These are phyloP conservation scores for Aleiodes testaceus DNA, from an alignment of 2,888 invertebrate genomes.

Conservation along the genomic window DNA sequence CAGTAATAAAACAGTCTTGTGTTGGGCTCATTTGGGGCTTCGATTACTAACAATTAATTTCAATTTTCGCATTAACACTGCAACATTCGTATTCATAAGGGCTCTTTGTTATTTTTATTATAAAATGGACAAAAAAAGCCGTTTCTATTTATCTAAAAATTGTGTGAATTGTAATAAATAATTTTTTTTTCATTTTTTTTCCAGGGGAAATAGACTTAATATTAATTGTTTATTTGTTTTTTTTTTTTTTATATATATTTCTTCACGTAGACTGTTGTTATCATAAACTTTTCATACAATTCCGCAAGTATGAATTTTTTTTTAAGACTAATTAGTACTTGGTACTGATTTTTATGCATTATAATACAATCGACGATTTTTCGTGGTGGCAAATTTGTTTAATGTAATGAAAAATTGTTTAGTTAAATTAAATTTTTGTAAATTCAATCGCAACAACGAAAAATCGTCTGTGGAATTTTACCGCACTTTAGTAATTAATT, in stretches of 20 bases:
- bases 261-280: slow-evolving; percentile 19
- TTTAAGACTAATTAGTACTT: slow-evolving; percentile 20
- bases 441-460: not conserved
- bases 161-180: slow-evolving; percentile 17
- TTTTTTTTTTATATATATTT: slow-evolving; percentile 4
- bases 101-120: not conserved
- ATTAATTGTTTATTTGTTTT: not conserved
- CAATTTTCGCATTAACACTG: slow-evolving; percentile 44
- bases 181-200: not conserved
- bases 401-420: not conserved
- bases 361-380: slow-evolving; percentile 27
- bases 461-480: slow-evolving; percentile 16
- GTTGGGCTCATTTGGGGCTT: slow-evolving; percentile 58
- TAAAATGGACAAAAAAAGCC: slow-evolving; percentile 28
- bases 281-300: slow-evolving; percentile 6
- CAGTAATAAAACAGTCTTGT: slow-evolving; percentile 68
- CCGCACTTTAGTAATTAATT: not conserved
- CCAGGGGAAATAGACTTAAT: not conserved
- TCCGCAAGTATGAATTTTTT: slow-evolving; percentile 13
- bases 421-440: slow-evolving; percentile 10
- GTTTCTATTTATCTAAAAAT: slow-evolving; percentile 31
- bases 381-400: slow-evolving; percentile 4
- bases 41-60: slow-evolving; percentile 43
- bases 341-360: not conserved
- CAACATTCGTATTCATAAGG: slow-evolving; percentile 46